These are phyloP conservation scores for Nemotelus pantherinus DNA, from an alignment of 2,888 invertebrate species.

Conservation along the genomic window DNA sequence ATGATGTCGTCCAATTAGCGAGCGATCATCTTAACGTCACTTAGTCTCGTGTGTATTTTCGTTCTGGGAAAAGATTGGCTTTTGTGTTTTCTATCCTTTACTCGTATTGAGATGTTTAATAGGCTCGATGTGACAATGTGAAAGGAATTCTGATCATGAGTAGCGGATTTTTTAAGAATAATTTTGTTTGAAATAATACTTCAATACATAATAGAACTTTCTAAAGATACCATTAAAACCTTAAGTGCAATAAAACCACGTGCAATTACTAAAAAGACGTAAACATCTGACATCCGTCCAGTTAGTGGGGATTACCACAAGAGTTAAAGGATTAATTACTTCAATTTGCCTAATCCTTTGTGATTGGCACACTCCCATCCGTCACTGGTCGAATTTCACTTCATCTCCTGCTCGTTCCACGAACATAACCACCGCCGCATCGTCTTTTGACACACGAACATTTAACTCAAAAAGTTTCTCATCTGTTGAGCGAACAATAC, in stretches of 20 bases:
- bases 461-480: too few species aligned
- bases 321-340: conserved; percentile 43
- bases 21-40: conserved; percentile 44
- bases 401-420: background rate
- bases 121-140: background rate
- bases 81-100: background rate
- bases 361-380: conserved; percentile 31
- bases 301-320: conserved; percentile 16
- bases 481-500: background rate
- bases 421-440: background rate
- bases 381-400: background rate
- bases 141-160: too few species aligned
- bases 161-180: too few species aligned
- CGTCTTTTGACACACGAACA: too few species aligned
- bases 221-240: background rate
- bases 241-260: too few species aligned
- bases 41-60: conserved; percentile 27
- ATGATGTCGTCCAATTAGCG: conserved; percentile 42
- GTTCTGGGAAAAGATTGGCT: background rate
- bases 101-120: background rate
- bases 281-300: conserved; percentile 26
- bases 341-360: conserved; percentile 39
- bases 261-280: too few species aligned
- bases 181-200: too few species aligned
- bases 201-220: background rate